phyloP scores from a whole-genome alignment of 2,888 invertebrate species.

The Oeneis ivallda region DNA sequence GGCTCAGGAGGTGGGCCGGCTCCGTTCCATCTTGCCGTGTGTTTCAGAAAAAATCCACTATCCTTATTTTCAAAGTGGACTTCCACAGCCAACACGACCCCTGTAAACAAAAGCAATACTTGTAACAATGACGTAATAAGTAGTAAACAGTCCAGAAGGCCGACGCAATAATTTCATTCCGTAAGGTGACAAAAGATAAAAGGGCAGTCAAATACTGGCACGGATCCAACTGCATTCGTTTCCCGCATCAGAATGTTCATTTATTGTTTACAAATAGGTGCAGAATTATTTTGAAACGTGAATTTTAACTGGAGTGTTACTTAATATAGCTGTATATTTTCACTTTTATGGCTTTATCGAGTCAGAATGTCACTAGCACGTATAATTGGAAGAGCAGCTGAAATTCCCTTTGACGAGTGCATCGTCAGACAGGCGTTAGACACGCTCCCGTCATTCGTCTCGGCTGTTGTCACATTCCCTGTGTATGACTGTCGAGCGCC shows the following conservation, averaged over 20 bases:
- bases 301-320: slow-evolving; percentile 27
- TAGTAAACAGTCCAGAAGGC: slow-evolving; percentile 51
- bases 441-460: slow-evolving; percentile 47
- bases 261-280: slow-evolving; percentile 59
- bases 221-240: slow-evolving; percentile 61
- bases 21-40: slow-evolving; percentile 87
- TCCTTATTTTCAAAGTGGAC: slow-evolving; percentile 96
- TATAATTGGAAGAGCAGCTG: slow-evolving; percentile 35
- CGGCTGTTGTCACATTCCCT: slow-evolving; percentile 63
- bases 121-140: slow-evolving; percentile 48
- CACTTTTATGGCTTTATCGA: slow-evolving; percentile 5
- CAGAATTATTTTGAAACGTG: slow-evolving; percentile 41
- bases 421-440: slow-evolving; percentile 36
- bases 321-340: slow-evolving; percentile 8
- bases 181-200: slow-evolving; percentile 56
- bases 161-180: slow-evolving; percentile 55
- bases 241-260: slow-evolving; percentile 56
- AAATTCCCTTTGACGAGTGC: slow-evolving; percentile 40
- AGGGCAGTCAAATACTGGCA: slow-evolving; percentile 66
- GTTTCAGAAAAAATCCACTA: slow-evolving; percentile 94
- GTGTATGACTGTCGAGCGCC: slow-evolving; percentile 46
- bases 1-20: slow-evolving; percentile 74
- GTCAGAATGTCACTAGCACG: slow-evolving; percentile 11
- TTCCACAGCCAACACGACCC: slow-evolving; percentile 87
- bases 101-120: slow-evolving; percentile 69